Evolutionary conservation across 2,888 invertebrate genomes (phyloP).

Genomic region (Nomada goodeniana): DNA sequence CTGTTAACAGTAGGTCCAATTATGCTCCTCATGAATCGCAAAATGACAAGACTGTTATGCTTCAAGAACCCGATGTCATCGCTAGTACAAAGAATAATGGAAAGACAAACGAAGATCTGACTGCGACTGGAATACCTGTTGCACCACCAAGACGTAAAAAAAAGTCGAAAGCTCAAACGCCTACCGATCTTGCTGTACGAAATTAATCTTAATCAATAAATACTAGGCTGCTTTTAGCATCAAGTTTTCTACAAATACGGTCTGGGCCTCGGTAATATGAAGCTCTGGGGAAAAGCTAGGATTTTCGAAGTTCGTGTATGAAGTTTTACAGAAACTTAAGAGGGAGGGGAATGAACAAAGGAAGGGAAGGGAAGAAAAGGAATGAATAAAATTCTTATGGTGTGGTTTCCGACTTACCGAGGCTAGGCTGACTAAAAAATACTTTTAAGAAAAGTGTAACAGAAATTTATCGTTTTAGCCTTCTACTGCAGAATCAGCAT

Average conservation of each 20-base stretch:
- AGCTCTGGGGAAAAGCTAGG: too few relatives aligned
- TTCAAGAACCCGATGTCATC: conserved; percentile 96
- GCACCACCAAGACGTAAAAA: conserved; percentile 93
- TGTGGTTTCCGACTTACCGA: not conserved
- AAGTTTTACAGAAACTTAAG: too few relatives aligned
- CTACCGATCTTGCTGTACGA: conserved; percentile 83
- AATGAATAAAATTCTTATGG: conserved; percentile 6
- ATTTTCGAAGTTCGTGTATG: too few relatives aligned
- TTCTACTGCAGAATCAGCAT: conserved; percentile 79
- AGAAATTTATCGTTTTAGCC: conserved; percentile 81
- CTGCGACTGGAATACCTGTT: conserved; percentile 85
- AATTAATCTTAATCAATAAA: conserved; percentile 21
- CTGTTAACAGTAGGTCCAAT: conserved; percentile 75
- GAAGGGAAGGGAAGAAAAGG: too few relatives aligned
- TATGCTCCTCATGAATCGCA: conserved; percentile 72
- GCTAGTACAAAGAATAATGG: conserved; percentile 91
- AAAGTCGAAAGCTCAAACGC: conserved; percentile 85
- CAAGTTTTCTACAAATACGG: too few relatives aligned
- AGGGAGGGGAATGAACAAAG: not conserved
- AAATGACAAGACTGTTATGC: conserved; percentile 79
- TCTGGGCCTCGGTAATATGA: too few relatives aligned
- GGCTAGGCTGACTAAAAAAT: not conserved
- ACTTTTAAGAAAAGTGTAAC: conserved; percentile 5
- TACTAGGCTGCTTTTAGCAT: too few relatives aligned
- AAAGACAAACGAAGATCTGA: conserved; percentile 77